phyloP scores from a whole-genome alignment of 2,888 invertebrate species.

The Erebia epiphron region DNA sequence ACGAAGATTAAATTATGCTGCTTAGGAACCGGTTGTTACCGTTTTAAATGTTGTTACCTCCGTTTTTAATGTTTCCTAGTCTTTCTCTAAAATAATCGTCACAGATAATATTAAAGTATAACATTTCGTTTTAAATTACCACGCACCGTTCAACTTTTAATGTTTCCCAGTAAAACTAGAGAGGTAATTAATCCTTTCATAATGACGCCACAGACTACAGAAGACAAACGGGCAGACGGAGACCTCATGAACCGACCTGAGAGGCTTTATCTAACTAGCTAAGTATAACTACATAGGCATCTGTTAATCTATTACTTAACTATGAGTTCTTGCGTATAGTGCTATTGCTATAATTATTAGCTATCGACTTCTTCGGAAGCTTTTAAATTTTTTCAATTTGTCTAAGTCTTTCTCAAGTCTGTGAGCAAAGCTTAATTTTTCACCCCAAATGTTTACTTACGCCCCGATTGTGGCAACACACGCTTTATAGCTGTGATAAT shows the following conservation, averaged over 20 bases:
- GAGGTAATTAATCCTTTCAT: constrained; percentile 68
- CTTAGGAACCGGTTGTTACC: constrained; percentile 57
- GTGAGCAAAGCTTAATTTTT: constrained; percentile 45
- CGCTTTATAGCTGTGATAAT: constrained; percentile 58
- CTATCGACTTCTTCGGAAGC: background rate
- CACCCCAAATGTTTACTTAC: constrained; percentile 36
- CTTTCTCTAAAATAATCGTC: constrained; percentile 59
- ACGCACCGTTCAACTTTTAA: constrained; percentile 62
- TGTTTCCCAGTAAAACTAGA: constrained; percentile 63
- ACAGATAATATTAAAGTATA: constrained; percentile 56
- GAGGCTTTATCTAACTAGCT: no score
- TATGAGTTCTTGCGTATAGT: no score
- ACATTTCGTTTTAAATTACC: constrained; percentile 60
- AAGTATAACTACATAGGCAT: no score
- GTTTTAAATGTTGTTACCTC: constrained; percentile 61
- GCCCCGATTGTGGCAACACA: constrained; percentile 35
- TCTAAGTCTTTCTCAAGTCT: constrained; percentile 9
- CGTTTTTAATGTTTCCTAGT: constrained; percentile 65
- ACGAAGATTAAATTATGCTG: background rate
- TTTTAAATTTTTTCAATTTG: background rate
- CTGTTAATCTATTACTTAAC: no score
- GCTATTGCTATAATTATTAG: no score
- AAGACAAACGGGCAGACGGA: background rate
- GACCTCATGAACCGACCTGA: background rate
- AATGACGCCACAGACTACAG: constrained; percentile 49